Evolutionary conservation across 2,888 invertebrate genomes (phyloP), one percentile per base, ranked within the genome.

Genomic region (Allygus modestus): DNA sequence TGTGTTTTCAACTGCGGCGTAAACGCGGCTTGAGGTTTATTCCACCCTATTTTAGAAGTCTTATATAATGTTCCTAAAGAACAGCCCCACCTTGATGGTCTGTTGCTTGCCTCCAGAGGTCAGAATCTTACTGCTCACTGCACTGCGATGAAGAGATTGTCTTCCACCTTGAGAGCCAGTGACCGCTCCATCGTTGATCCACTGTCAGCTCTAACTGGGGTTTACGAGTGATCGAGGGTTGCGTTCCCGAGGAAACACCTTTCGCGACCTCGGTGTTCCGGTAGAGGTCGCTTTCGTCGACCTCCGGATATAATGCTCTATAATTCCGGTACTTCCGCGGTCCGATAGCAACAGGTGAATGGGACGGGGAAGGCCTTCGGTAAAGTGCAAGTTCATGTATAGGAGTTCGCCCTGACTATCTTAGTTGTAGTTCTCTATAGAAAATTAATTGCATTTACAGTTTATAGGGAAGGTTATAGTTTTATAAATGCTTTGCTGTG

Each of bases 321-420:
- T 65, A 65, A 65, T 65, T 65, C 65, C 65, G 65, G 28, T 11
- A 31, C 65, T 65, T 65, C 65, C 65, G 65, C 31, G 65, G 65
- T 65, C 65, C 65, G 58, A 4, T 4, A 4, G 65, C 5, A 1
- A 2, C 65, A 31, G 65, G 65, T 65, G 65, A 65, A 65, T 65
- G 65, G 65, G 26, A 28, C 26, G 17, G 17, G 65, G 58, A 58
- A 65, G 65, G 65, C 31, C 65, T 28, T 28, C 15, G 23, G 58
- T 58, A 58, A 58, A 58, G 58, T 58, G 58, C 26, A 65, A 65
- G 65, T 65, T 65, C 65, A 65, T 65, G 54, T 54, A 54, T n/a
- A 58, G 12, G 65, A 1, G 65, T 65, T 65, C 31, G 65, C 58
- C 58, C 5, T 58, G 58, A 11, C 58, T 58, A 58, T 26, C 58